These are phyloP conservation scores for Temnothorax unifasciatus DNA, from an alignment of 2,888 invertebrate species.

Conservation along the genomic window DNA sequence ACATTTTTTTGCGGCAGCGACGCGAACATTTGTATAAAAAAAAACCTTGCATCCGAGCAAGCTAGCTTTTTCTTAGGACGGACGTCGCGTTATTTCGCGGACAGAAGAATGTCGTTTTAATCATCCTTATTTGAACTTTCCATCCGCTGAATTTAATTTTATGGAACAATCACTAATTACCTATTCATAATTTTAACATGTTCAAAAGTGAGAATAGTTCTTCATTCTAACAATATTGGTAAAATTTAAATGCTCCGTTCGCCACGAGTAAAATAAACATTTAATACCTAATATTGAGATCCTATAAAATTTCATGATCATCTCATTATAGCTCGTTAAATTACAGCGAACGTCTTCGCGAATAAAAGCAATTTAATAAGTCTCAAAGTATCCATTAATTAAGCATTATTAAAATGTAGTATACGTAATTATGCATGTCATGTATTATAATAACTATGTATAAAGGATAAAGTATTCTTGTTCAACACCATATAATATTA, in stretches of 20 bases:
- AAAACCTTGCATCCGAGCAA: not conserved
- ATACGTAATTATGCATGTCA: too few species aligned
- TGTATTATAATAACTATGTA: too few species aligned
- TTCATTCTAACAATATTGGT: not conserved
- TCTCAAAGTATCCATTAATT: too few species aligned
- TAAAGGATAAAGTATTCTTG: too few species aligned
- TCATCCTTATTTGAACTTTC: not conserved
- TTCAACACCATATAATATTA: too few species aligned
- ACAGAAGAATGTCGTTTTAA: not conserved
- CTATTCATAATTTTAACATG: not conserved
- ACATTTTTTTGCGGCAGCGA: conserved; percentile 29
- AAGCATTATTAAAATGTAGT: too few species aligned
- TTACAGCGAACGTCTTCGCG: not conserved
- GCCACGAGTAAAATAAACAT: not conserved
- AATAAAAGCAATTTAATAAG: not conserved
- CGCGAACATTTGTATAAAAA: conserved; percentile 26
- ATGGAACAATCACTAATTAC: not conserved
- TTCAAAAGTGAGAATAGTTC: not conserved
- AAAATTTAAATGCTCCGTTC: not conserved
- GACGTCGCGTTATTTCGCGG: not conserved
- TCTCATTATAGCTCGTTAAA: not conserved
- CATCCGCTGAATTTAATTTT: not conserved
- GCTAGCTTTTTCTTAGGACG: not conserved
- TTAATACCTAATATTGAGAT: not conserved
- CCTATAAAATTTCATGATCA: not conserved